Base-by-base conservation (phyloP, 2,888 invertebrate species). In the Eucera pruinosa region DNA sequence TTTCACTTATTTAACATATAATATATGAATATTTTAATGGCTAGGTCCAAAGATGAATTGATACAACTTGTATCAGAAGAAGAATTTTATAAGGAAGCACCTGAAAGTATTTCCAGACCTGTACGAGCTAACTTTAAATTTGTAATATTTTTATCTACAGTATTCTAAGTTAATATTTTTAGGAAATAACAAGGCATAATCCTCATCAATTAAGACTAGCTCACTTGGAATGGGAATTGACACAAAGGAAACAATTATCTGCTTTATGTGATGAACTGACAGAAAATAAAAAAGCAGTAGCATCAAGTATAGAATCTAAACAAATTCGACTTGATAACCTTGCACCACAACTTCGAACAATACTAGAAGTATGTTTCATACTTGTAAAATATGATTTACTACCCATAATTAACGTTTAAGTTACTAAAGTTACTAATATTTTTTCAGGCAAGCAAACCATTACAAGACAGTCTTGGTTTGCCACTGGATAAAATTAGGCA, bases 141-240 rank as follows among this genome's bases (percentile, higher is more conserved):
- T 23, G 11, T 45, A 4, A 5, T 25, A 6, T n/a, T 30, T 64
- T 9, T 36, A 1, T 58, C 30, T 18, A 27, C 2, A 1, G 18
- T 23, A 23, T n/a, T 45, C 23, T 33, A 52, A 39, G 0, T 36
- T 2, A 20, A 47, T 50, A 5, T 61, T 81, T 89, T 91, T 70
- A 96, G 96, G 95, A 95, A 70, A 87, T 94, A 33, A 96, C 96
- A 1, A 94, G 94, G 86, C 93, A 92, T 55, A 95, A 97, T 92
- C 94, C 94, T 47, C 98, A 99, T 93, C 96, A 96, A 87, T 93
- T 96, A 76, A 96, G 97, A 88, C 92, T 98, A 77, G 97, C 97
- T 27, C 95, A 98, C 77, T 93, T 99, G 39, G 97, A 98, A 90
- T 98, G 97, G 96, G 99, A 99, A 92, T 93, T 98, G 61, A 95